Percentiles rank a stretch among this genome's conserved stretches.
Evolutionary conservation across 2,113 vertebrate genomes (phyloP).

Genomic region (Phylloscopus trochilus): DNA sequence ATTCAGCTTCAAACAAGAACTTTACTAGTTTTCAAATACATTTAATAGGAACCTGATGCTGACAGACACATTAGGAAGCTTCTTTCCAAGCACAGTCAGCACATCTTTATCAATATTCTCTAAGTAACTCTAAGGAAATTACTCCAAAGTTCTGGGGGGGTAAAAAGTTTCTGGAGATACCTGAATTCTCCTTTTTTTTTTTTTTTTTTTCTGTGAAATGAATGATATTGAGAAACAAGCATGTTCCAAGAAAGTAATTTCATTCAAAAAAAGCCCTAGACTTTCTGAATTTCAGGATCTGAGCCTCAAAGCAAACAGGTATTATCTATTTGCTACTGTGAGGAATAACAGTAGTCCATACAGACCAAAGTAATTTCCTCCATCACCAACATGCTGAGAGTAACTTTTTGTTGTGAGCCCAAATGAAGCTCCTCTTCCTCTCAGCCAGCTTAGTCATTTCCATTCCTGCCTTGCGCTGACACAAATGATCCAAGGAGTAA

Average conservation of each 20-base stretch:
- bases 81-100: background rate
- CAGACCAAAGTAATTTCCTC: background rate
- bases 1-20: background rate
- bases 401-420: background rate
- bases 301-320: background rate
- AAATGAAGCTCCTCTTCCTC: conserved; percentile 1
- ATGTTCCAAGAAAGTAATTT: background rate
- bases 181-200: background rate
- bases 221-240: background rate
- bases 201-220: background rate
- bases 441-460: background rate
- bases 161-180: background rate
- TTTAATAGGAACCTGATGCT: background rate
- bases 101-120: background rate
- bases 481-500: background rate
- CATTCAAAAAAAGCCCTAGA: background rate
- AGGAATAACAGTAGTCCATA: background rate
- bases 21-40: background rate
- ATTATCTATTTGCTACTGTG: background rate
- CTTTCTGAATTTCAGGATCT: background rate
- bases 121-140: background rate
- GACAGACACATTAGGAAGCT: background rate
- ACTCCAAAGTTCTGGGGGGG: background rate
- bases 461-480: background rate
- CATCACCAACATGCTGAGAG: background rate